A percentile compares a stretch with the other conserved stretches of the same genome.
These are phyloP conservation scores for Pyrocephalus nanus DNA, from an alignment of 2,797 vertebrate species.

Conservation along the genomic window DNA sequence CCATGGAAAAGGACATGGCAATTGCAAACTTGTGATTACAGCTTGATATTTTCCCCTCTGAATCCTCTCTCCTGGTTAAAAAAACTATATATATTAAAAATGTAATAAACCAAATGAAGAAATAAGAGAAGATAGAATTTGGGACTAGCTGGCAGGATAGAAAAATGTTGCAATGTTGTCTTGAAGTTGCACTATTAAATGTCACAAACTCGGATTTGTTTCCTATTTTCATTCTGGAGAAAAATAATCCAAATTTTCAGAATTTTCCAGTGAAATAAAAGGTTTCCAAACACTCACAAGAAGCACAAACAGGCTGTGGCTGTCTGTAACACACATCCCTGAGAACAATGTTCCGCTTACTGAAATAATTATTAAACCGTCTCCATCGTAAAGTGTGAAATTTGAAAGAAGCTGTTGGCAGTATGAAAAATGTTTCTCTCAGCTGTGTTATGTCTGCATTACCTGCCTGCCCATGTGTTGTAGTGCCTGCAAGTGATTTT, in stretches of 20 bases:
- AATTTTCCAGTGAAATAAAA: neutral
- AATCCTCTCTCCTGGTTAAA: neutral
- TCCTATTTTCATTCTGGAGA: neutral
- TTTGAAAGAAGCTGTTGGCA: constrained; percentile 22
- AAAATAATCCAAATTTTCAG: neutral
- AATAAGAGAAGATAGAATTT: neutral
- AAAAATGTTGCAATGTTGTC: neutral
- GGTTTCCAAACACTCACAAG: neutral
- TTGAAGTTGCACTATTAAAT: neutral
- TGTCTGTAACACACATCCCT: neutral
- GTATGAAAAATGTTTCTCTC: neutral
- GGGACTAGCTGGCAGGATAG: neutral
- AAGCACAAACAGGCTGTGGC: neutral
- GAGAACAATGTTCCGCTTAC: rapidly evolving
- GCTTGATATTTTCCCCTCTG: constrained; percentile 1
- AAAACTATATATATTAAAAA: constrained; percentile 6
- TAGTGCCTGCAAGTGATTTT: neutral
- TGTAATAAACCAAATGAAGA: neutral
- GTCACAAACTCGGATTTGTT: neutral
- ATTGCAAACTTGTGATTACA: neutral
- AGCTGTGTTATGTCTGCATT: neutral
- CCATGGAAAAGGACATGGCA: neutral
- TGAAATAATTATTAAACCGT: constrained; percentile 6
- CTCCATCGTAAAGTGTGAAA: neutral
- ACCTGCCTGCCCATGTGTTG: neutral